Percentiles rank a stretch among this genome's conserved stretches.
Evolutionary conservation across 2,113 vertebrate species (phyloP).

Genomic region (Micronisus gabar): DNA sequence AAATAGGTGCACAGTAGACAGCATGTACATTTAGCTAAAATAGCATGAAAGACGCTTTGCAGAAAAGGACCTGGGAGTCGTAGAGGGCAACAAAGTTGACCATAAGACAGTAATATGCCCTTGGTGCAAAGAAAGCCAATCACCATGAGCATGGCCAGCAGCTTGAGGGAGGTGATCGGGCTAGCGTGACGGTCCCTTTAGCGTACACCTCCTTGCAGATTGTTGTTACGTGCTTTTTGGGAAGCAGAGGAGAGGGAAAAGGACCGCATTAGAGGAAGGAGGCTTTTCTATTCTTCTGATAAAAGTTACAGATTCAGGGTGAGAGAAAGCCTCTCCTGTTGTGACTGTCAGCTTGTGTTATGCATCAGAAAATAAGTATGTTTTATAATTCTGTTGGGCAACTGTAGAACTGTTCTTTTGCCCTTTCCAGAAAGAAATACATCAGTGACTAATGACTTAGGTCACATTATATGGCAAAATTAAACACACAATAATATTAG

Average conservation of each 20-base stretch:
- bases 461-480: not conserved
- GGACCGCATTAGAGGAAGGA: not conserved
- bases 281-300: not conserved
- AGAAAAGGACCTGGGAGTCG: not conserved
- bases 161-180: not conserved
- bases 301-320: not conserved
- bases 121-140: not conserved
- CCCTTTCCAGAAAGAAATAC: slow-evolving; percentile 44
- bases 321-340: not conserved
- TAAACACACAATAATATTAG: slow-evolving; percentile 4
- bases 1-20: not conserved
- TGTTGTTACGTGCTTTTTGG: not conserved
- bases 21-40: not conserved
- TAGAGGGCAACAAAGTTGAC: not conserved
- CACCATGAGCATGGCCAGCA: not conserved
- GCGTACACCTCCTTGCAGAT: not conserved
- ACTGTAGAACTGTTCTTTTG: slow-evolving; percentile 25
- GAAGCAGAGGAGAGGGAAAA: not conserved
- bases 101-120: not conserved
- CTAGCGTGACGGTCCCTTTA: not conserved
- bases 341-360: not conserved
- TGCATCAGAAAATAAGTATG: not conserved
- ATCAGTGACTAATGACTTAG: slow-evolving; percentile 38
- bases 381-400: not conserved
- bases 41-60: not conserved